A percentile compares a stretch with the other conserved stretches of the same genome.
phyloP scores from a whole-genome alignment of 2,113 vertebrate species.

The Seriola rivoliana region DNA sequence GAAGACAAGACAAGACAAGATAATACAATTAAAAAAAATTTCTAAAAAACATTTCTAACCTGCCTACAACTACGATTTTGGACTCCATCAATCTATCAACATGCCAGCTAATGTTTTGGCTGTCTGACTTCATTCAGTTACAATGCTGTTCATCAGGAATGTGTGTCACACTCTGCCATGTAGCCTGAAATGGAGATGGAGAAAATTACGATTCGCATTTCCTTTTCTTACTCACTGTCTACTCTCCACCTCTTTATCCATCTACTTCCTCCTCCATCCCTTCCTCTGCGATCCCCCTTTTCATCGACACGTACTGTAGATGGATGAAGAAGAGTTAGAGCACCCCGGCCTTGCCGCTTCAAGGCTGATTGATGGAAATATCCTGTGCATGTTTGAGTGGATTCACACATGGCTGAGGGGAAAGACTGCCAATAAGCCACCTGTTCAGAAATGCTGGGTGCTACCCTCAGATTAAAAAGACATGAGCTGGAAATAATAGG shows the following conservation, averaged over 20 bases:
- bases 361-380: conserved; percentile 7
- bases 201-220: not conserved
- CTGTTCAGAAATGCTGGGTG: conserved; percentile 54
- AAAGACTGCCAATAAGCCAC: conserved; percentile 32
- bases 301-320: not conserved
- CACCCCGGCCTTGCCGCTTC: not conserved
- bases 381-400: not conserved
- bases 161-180: conserved; percentile 3
- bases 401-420: not conserved
- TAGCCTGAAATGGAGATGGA: not conserved
- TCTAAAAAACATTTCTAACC: no score
- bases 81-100: not conserved
- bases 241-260: not conserved
- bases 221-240: not conserved
- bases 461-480: conserved; percentile 69
- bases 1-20: no score
- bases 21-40: no score
- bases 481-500: conserved; percentile 73
- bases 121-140: not conserved
- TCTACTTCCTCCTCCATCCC: not conserved
- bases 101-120: not conserved
- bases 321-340: not conserved
- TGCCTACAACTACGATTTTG: no score
- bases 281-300: conserved; percentile 3
- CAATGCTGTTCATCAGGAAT: not conserved